Base-by-base conservation (phyloP, 2,888 invertebrate genomes). In the Pheosia tremula region DNA sequence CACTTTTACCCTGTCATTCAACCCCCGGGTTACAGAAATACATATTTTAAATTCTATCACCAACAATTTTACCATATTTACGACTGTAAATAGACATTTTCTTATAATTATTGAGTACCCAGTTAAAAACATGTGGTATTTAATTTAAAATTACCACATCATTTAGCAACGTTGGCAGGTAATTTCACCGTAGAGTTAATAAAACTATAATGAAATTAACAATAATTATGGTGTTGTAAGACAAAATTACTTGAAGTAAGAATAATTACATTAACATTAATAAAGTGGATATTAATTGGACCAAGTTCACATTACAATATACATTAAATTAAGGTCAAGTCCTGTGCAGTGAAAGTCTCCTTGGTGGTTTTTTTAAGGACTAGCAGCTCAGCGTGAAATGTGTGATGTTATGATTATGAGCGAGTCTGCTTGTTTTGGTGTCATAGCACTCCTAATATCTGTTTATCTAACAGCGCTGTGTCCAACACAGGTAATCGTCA, bases 401-500 rank as follows among this genome's bases (percentile, higher is more conserved):
- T 8, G 45, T 45, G 24, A 24, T 24, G 24, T 24, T 24, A 24
- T 24, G 24, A 45, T 11, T 2, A 11, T 45, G 9, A 45, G 10
- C 4, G 6, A 41, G 41, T 41, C 6, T 8, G 5, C 5, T 41
- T 3, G 8, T 8, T 8, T 3, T 3, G 9, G 45, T 45, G 45
- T 47, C n/a, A n/a, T 47, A 47, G 11, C 11, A 11, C 47, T n/a
- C n/a, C 52, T 55, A 43, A 56, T 45, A 56, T 57, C 50, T 64
- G 63, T 64, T 64, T 62, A 58, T 53, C 43, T 62, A 60, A 57
- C 56, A 60, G 67, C 62, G 61, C 59, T 57, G 64, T 63, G 72
- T 69, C 43, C 45, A 60, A n/a, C 39, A 5, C 66, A 64, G 66
- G 67, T 72, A 68, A 64, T 61, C 39, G 37, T 7, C 52, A 64